Evolutionary conservation across 2,888 invertebrate species (phyloP).

Genomic region (Protonemura montana): DNA sequence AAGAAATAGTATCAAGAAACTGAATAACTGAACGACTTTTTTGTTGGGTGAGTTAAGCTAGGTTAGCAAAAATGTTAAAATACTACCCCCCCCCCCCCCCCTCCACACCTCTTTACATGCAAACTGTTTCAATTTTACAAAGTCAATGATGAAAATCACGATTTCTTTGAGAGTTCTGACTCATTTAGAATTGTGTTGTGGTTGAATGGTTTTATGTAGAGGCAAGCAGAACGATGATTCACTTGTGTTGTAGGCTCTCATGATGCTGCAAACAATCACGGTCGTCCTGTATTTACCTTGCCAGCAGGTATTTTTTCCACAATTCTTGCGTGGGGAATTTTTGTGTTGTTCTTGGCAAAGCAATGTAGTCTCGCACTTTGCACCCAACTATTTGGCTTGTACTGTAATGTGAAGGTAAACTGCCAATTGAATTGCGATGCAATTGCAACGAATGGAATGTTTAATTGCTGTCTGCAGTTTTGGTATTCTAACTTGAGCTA

Average conservation of each 20-base stretch:
- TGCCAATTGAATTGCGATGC: not conserved
- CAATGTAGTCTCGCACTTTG: not conserved
- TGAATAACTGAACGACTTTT: no score
- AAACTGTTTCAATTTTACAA: no score
- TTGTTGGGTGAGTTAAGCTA: no score
- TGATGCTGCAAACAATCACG: not conserved
- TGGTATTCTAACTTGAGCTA: not conserved
- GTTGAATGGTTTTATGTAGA: no score
- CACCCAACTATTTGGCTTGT: not conserved
- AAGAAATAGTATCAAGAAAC: no score
- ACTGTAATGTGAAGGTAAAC: not conserved
- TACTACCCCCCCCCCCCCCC: no score
- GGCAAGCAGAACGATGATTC: not conserved
- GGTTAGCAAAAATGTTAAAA: no score
- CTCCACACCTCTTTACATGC: no score
- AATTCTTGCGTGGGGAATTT: not conserved
- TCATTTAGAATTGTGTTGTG: no score
- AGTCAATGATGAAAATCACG: no score
- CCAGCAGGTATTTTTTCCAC: not conserved
- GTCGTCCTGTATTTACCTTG: not conserved
- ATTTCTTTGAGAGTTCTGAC: no score
- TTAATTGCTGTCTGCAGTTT: not conserved
- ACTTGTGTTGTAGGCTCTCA: not conserved
- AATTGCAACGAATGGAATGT: not conserved
- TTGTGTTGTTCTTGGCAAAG: not conserved